phyloP scores from a whole-genome alignment of 2,797 vertebrate species.

The Scarus forsteni region DNA sequence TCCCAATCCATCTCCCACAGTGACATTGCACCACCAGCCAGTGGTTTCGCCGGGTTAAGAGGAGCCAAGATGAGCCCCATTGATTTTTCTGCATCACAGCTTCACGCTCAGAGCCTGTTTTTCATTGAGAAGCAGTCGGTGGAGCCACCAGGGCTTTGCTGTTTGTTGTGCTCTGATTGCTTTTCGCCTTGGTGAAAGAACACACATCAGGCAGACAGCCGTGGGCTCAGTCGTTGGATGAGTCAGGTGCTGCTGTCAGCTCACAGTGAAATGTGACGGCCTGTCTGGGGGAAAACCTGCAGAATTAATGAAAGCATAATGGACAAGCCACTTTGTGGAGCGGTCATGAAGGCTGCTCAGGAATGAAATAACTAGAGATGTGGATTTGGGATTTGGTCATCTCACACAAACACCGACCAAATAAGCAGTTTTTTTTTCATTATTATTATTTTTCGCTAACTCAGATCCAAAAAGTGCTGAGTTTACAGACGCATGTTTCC shows the following conservation, averaged over 20 bases:
- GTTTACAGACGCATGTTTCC: slow-evolving; percentile 35
- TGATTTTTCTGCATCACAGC: slow-evolving; percentile 35
- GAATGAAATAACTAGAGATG: slow-evolving; percentile 10
- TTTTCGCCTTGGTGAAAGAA: slow-evolving; percentile 29
- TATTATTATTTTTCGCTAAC: slow-evolving; percentile 19
- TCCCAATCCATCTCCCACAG: slow-evolving; percentile 49
- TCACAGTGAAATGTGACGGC: slow-evolving; percentile 21
- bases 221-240: slow-evolving; percentile 10
- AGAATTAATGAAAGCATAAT: slow-evolving; percentile 34
- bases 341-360: slow-evolving; percentile 5
- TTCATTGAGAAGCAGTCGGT: slow-evolving; percentile 32
- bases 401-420: slow-evolving; percentile 12
- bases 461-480: slow-evolving; percentile 59
- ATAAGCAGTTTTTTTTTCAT: slow-evolving; percentile 30
- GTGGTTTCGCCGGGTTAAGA: slow-evolving; percentile 38
- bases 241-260: slow-evolving; percentile 31
- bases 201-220: slow-evolving; percentile 5
- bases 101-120: slow-evolving; percentile 29
- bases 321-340: slow-evolving; percentile 17
- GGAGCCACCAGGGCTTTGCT: slow-evolving; percentile 29
- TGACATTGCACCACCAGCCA: slow-evolving; percentile 38
- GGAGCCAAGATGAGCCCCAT: slow-evolving; percentile 30
- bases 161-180: slow-evolving; percentile 53
- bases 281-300: slow-evolving; percentile 19
- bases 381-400: slow-evolving; percentile 10